phyloP scores from a whole-genome alignment of 2,797 vertebrate genomes.

The Eulemur mongoz region DNA sequence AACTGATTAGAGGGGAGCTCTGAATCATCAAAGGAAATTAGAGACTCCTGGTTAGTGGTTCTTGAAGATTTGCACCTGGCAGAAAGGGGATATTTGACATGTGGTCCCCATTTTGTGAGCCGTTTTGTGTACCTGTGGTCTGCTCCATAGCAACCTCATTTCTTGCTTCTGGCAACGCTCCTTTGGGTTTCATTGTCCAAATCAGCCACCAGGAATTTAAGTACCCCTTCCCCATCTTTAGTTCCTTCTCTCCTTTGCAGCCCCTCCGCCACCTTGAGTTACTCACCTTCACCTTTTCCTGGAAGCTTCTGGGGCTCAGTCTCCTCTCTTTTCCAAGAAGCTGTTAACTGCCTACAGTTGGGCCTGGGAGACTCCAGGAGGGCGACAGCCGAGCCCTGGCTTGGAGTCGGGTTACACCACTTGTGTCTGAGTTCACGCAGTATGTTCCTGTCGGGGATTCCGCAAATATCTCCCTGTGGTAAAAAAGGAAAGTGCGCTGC shows the following conservation, averaged over 20 bases:
- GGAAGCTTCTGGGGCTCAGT: conserved; percentile 4
- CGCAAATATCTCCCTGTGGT: conserved; percentile 90
- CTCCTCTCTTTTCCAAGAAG: conserved; percentile 38
- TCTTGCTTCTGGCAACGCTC: neutral
- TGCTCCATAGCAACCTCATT: neutral
- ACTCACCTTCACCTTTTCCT: conserved; percentile 14
- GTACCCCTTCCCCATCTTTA: neutral
- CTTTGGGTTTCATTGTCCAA: neutral
- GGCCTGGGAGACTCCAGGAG: conserved; percentile 44
- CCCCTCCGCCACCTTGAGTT: neutral
- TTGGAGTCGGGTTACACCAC: conserved; percentile 85
- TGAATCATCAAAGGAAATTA: neutral
- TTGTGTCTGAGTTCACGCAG: conserved; percentile 84
- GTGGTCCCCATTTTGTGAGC: neutral
- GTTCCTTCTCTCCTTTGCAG: conserved; percentile 10
- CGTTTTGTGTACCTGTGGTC: neutral
- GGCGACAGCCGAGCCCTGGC: conserved; percentile 53
- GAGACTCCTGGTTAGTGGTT: neutral
- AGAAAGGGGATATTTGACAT: neutral
- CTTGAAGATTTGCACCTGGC: neutral
- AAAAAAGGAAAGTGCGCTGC: conserved; percentile 88
- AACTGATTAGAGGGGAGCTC: neutral
- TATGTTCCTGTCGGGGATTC: conserved; percentile 86
- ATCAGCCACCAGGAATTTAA: neutral
- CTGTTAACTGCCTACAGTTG: conserved; percentile 57